These are phyloP conservation scores for Aurelia aurita DNA, from an alignment of 30 jellyfish, hydroid and myxozoan genomes.

Conservation along the genomic window DNA sequence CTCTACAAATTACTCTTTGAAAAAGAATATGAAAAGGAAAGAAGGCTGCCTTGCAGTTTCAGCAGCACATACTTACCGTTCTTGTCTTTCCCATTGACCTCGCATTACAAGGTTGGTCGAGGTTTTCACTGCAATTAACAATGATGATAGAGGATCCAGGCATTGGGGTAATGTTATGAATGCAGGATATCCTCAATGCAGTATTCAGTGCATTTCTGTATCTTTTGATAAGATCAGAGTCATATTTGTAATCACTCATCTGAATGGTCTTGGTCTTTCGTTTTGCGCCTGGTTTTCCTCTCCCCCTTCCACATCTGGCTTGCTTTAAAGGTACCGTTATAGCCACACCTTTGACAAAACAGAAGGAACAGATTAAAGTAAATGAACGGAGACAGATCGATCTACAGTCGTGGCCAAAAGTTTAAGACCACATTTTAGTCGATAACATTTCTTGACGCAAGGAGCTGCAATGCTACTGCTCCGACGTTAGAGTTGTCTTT, in stretches of 20 bases:
- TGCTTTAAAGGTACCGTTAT: too few relatives aligned
- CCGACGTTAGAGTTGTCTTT: too few relatives aligned
- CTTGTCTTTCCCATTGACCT: constrained; percentile 64
- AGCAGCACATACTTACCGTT: constrained; percentile 40
- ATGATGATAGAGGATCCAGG: constrained; percentile 83
- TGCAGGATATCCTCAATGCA: constrained; percentile 85
- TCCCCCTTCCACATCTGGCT: constrained; percentile 45
- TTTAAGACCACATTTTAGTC: too few relatives aligned
- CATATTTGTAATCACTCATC: constrained; percentile 54
- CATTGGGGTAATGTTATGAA: constrained; percentile 84
- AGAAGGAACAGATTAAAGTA: too few relatives aligned
- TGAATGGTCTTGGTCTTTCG: neutral
- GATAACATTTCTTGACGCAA: too few relatives aligned
- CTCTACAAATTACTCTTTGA: too few relatives aligned
- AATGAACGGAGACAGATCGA: too few relatives aligned
- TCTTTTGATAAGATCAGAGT: constrained; percentile 54
- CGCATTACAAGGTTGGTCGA: constrained; percentile 30
- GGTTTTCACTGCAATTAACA: constrained; percentile 36
- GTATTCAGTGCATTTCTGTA: constrained; percentile 86
- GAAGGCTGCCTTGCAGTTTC: too few relatives aligned
- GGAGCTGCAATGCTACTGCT: too few relatives aligned
- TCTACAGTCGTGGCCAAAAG: too few relatives aligned
- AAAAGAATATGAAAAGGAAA: too few relatives aligned
- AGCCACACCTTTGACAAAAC: too few relatives aligned
- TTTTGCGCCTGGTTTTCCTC: constrained; percentile 18